Base-by-base conservation (phyloP, 2,797 vertebrate genomes). In the Hoplostethus atlanticus region DNA sequence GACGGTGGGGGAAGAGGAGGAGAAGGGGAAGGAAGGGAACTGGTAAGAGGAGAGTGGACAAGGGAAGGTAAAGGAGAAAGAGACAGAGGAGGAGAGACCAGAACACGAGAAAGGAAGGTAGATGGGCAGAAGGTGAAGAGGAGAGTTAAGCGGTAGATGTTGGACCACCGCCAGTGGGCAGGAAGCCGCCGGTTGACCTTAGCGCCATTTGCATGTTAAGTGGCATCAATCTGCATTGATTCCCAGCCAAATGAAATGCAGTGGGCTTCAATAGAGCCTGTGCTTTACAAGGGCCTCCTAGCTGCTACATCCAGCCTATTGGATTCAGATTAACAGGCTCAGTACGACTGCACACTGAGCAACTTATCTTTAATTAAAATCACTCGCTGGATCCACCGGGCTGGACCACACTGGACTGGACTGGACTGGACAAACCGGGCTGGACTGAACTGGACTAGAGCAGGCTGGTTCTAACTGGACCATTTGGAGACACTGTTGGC, bases 311-410 rank as follows among this genome's bases (percentile, higher is more conserved):
- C 95, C 95, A 94, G 95, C 95, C 91, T 97, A 97, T 97, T 94
- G 96, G 95, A 97, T 97, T 98, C 96, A 97, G 97, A 97, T 97
- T 97, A 97, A 96, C 94, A 96, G 92, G 94, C 95, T 93, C 93
- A 96, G 94, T 95, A 93, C 93, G 93, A 95, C 94, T 90, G 87
- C 94, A 93, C 92, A 89, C 93, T 95, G 92, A 95, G 95, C 95
- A 96, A 98, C 96, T 97, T 98, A 98, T 98, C 98, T 98, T 97
- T 99, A 98, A 99, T 98, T 98, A 98, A 97, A 99, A 98, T 98
- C 97, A 96, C 96, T 68, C 87, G 79, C 82, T 85, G 82, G 74
- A 84, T 64, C 64, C 67, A 38, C 74, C 17, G 81, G 82, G 85
- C 76, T 58, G 75, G 73, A 77, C 28, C 61, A 10, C 31, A 40